A percentile compares a stretch with the other conserved stretches of the same genome.
Conservation (phyloP, 2,888 invertebrate genomes). For the Platycheirus rosarum region DNA sequence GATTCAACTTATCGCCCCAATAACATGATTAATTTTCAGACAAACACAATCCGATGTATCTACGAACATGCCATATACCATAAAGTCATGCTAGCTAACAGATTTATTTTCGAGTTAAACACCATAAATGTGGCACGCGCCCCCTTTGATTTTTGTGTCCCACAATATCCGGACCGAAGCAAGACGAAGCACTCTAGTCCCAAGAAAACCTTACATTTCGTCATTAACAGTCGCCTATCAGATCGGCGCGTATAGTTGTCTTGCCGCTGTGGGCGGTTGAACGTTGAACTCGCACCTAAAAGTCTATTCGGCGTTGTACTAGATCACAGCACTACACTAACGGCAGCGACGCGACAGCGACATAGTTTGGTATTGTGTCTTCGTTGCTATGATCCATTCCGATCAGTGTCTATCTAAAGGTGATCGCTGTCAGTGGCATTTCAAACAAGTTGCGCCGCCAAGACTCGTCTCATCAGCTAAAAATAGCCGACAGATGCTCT, state of each 20-base stretch:
- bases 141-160: constrained; percentile 53
- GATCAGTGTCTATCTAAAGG: constrained; percentile 66
- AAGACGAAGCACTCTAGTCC: not conserved
- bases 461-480: constrained; percentile 26
- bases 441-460: constrained; percentile 2
- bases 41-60: not conserved
- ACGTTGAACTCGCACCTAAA: constrained; percentile 33
- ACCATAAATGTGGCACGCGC: constrained; percentile 5
- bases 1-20: constrained; percentile 34
- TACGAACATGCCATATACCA: too few species aligned
- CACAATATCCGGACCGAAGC: constrained; percentile 41
- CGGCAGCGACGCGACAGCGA: too few species aligned
- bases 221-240: not conserved
- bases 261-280: constrained; percentile 48
- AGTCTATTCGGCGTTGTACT: constrained; percentile 40
- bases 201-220: not conserved
- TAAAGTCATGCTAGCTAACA: constrained; percentile 27
- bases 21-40: constrained; percentile 21
- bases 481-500: constrained; percentile 49
- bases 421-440: constrained; percentile 66
- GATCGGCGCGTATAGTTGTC: constrained; percentile 26
- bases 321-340: constrained; percentile 1
- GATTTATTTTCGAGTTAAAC: constrained; percentile 59
- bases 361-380: constrained; percentile 48
- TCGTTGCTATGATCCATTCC: constrained; percentile 52